phyloP scores from a whole-genome alignment of 2,888 invertebrate species.

The Aproaerema taeniolella region DNA sequence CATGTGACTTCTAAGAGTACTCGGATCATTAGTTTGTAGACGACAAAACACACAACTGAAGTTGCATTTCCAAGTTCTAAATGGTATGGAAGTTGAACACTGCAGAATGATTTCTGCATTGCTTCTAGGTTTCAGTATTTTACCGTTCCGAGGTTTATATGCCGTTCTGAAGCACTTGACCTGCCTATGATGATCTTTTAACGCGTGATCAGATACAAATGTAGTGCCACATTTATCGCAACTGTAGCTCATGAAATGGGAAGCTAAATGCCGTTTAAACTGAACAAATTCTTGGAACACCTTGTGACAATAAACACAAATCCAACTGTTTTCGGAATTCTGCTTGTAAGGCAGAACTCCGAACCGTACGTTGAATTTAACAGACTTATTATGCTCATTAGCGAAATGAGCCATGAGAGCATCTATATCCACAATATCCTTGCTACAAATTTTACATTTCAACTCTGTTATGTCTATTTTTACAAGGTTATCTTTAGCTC shows the following conservation, averaged over 20 bases:
- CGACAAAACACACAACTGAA: constrained; percentile 68
- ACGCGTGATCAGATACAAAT: constrained; percentile 58
- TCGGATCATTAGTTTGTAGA: constrained; percentile 58
- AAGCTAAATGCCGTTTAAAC: constrained; percentile 58
- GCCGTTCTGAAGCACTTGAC: constrained; percentile 61
- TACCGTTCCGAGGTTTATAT: constrained; percentile 61
- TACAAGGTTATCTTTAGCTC: constrained; percentile 60
- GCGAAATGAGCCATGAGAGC: constrained; percentile 56
- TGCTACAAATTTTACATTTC: constrained; percentile 56
- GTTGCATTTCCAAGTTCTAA: constrained; percentile 65
- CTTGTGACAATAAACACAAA: constrained; percentile 59
- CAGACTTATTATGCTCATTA: constrained; percentile 50
- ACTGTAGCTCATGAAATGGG: constrained; percentile 60
- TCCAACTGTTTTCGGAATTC: constrained; percentile 40
- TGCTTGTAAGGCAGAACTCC: constrained; percentile 65
- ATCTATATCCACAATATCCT: constrained; percentile 48
- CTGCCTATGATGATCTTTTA: constrained; percentile 58
- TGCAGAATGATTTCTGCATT: constrained; percentile 66
- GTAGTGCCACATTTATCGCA: constrained; percentile 66
- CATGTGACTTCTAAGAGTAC: constrained; percentile 50
- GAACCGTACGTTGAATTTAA: constrained; percentile 57
- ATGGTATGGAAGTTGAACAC: constrained; percentile 62
- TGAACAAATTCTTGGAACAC: constrained; percentile 45
- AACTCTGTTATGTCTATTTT: constrained; percentile 65
- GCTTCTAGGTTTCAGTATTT: constrained; percentile 48